Evolutionary conservation across 2,888 invertebrate species (phyloP).

Genomic region (Luperina testacea): DNA sequence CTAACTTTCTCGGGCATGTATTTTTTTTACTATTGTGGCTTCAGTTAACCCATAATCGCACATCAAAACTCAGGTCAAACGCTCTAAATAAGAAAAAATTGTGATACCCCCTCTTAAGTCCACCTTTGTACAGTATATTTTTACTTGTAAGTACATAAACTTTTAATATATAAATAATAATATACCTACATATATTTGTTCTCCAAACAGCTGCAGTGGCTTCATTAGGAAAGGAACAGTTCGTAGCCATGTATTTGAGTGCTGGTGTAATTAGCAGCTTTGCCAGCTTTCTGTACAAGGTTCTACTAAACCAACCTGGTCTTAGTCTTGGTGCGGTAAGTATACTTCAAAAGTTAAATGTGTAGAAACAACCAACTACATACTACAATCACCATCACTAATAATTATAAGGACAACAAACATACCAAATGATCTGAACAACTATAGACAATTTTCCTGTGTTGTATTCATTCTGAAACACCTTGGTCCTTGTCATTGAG

Average conservation of each 20-base stretch:
- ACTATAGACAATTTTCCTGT: not conserved
- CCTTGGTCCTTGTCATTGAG: not conserved
- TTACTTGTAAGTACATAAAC: too few relatives aligned
- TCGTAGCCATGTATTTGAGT: slow-evolving; percentile 96
- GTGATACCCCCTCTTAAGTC: too few relatives aligned
- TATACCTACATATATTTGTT: slow-evolving; percentile 15
- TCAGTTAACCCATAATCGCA: too few relatives aligned
- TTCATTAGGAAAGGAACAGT: slow-evolving; percentile 97
- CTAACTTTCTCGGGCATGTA: too few relatives aligned
- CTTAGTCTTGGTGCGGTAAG: slow-evolving; percentile 98
- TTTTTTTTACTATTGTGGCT: too few relatives aligned
- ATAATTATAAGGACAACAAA: not conserved
- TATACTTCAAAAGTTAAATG: slow-evolving; percentile 59
- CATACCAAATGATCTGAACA: not conserved
- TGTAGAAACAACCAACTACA: not conserved
- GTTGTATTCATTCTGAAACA: not conserved
- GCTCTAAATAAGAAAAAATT: too few relatives aligned
- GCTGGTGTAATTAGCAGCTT: slow-evolving; percentile 97
- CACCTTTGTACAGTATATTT: too few relatives aligned
- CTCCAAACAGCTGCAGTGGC: slow-evolving; percentile 91
- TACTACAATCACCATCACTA: too few relatives aligned
- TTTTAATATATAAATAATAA: not conserved
- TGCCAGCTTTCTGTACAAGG: slow-evolving; percentile 95
- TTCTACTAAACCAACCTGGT: slow-evolving; percentile 92
- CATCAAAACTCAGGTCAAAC: too few relatives aligned